Evolutionary conservation across 92 coral and sea anemone genomes (phyloP).

Genomic region (Micromussa lordhowensis): DNA sequence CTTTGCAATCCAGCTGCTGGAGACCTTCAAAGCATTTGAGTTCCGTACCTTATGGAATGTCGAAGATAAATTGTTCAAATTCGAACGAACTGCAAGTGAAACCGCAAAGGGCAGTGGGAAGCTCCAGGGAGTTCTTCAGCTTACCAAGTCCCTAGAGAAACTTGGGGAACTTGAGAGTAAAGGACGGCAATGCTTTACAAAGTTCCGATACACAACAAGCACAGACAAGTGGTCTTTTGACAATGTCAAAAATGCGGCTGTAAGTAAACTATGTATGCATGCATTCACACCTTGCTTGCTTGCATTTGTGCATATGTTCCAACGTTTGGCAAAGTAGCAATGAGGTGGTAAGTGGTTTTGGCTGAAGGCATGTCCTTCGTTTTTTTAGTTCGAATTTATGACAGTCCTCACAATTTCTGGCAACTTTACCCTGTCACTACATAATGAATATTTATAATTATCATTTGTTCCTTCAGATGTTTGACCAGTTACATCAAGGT

Average conservation of each 20-base stretch:
- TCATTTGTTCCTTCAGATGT: not conserved
- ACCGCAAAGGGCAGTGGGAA: not conserved
- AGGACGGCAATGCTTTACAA: not conserved
- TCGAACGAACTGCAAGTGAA: not conserved
- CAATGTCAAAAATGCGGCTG: not conserved
- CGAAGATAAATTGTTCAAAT: not conserved
- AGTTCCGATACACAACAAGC: not conserved
- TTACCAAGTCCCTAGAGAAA: not conserved
- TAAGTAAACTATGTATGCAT: not conserved
- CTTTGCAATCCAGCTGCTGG: not conserved
- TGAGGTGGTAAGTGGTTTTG: not conserved
- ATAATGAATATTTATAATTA: not conserved
- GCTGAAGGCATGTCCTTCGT: not conserved
- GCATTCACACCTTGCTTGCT: not conserved
- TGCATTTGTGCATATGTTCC: not conserved
- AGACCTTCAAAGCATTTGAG: conserved; percentile 7
- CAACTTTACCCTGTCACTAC: not conserved
- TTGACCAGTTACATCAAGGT: not conserved
- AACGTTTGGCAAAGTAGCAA: too few relatives aligned
- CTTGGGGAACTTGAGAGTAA: not conserved
- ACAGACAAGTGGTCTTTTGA: conserved; percentile 10
- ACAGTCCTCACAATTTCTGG: too few relatives aligned
- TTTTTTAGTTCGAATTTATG: too few relatives aligned
- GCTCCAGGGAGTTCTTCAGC: not conserved
- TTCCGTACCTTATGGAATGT: conserved; percentile 18